A percentile compares a stretch with the other conserved stretches of the same genome.
Evolutionary conservation across 92 coral and sea anemone species (phyloP).

Genomic region (Metridium senile): DNA sequence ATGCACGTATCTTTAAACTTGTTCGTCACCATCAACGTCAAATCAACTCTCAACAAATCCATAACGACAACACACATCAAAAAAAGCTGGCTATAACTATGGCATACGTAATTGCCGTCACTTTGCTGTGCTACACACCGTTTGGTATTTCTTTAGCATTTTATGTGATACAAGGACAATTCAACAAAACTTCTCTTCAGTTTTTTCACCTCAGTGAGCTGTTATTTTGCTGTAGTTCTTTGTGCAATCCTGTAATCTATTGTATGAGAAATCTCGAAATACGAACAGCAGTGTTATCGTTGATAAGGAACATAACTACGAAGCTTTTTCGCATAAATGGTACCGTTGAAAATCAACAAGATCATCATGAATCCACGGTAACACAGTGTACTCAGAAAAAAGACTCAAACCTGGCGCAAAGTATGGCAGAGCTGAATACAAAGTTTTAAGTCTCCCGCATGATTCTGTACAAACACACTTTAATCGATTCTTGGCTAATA

Average conservation of each 20-base stretch:
- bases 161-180: background rate
- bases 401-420: background rate
- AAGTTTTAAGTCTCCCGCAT: no score
- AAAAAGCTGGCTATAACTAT: constrained; percentile 15
- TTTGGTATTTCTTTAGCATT: constrained; percentile 10
- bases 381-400: background rate
- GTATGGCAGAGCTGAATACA: no score
- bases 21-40: constrained; percentile 28
- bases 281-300: background rate
- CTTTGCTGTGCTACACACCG: constrained; percentile 7
- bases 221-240: constrained; percentile 20
- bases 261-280: constrained; percentile 23
- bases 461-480: no score
- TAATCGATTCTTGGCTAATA: no score
- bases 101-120: constrained; percentile 15
- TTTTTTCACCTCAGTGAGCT: constrained; percentile 20
- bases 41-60: background rate
- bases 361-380: background rate
- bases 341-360: background rate
- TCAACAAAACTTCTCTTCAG: background rate
- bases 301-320: background rate
- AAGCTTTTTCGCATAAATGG: background rate
- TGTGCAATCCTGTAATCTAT: constrained; percentile 19
- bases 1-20: constrained; percentile 11
- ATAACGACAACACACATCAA: background rate